Base-by-base conservation (phyloP, 2,888 invertebrate species). In the Azorinus chamasolen region DNA sequence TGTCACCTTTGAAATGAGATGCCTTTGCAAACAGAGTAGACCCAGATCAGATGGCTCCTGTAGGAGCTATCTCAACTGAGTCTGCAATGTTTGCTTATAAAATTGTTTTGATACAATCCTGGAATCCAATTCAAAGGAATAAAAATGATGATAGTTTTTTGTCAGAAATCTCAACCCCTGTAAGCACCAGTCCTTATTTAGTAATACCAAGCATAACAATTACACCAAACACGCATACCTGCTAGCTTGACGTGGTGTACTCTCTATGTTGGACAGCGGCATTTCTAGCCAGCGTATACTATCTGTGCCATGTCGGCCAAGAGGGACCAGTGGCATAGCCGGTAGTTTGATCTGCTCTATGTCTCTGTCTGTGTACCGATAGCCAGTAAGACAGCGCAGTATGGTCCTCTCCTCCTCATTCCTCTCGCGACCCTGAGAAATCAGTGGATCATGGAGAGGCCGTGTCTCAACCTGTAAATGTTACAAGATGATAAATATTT, bases 221-320 rank as follows among this genome's bases (percentile, higher is more conserved):
- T n/a, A 20, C 16, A 20, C 10, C 58, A 58, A n/a, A n/a, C n/a
- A n/a, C n/a, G n/a, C 57, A 57, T 76, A 91, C 91, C 90, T 89
- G 88, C 91, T 92, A 18, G 88, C 87, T 48, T 81, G 65, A 41
- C 91, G 68, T 4, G 89, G 87, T 16, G 89, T 84, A 69, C 92
- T 91, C 70, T 92, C 92, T 45, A 93, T 92, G 63, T 92, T 89
- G 24, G 82, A 79, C n/a, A 91, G 69, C 0, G 92, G 92, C 91
- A 92, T 91, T 39, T 87, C 81, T 41, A 90, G 62, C 92, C 92
- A 93, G 12, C 81, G 81, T 5, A 81, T 69, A 71, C 90, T 89
- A 71, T 88, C 88, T 0, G 89, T 90, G 25, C 91, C 91, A 63
- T 93, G 91, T 22, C 92, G 84, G 16, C 92, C 92, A 1, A 90